Evolutionary conservation across 2,888 invertebrate species (phyloP).

Genomic region (Drepanosiphum platanoidis): DNA sequence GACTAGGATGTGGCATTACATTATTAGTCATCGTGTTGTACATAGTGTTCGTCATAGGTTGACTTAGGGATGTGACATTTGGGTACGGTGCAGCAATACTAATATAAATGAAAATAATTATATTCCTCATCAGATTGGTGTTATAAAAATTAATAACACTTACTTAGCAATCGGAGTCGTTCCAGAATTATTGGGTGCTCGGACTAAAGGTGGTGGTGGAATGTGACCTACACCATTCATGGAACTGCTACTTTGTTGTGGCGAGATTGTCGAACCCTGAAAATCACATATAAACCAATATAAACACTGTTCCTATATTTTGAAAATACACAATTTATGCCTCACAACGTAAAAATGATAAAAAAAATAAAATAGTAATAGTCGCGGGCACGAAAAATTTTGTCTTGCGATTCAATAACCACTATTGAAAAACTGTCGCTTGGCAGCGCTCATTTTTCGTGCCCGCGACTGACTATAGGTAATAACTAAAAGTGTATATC

Average conservation of each 20-base stretch:
- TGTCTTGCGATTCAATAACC: too few species aligned
- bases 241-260: constrained; percentile 11
- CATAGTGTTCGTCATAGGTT: constrained; percentile 15
- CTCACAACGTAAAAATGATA: not conserved
- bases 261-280: not conserved
- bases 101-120: not conserved
- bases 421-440: too few species aligned
- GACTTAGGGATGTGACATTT: not conserved
- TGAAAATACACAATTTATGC: not conserved
- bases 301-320: not conserved
- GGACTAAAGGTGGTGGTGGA: constrained; percentile 42
- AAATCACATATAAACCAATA: not conserved
- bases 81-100: constrained; percentile 24
- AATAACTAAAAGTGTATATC: too few species aligned
- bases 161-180: not conserved
- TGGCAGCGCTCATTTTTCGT: too few species aligned
- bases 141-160: not conserved
- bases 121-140: not conserved
- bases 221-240: constrained; percentile 38
- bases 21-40: constrained; percentile 13
- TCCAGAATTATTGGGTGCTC: too few species aligned
- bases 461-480: too few species aligned
- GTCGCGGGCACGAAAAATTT: too few species aligned
- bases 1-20: not conserved
- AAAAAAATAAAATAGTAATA: too few species aligned